Base-by-base conservation (phyloP, 2,797 vertebrate species). In the Siniperca undulata region DNA sequence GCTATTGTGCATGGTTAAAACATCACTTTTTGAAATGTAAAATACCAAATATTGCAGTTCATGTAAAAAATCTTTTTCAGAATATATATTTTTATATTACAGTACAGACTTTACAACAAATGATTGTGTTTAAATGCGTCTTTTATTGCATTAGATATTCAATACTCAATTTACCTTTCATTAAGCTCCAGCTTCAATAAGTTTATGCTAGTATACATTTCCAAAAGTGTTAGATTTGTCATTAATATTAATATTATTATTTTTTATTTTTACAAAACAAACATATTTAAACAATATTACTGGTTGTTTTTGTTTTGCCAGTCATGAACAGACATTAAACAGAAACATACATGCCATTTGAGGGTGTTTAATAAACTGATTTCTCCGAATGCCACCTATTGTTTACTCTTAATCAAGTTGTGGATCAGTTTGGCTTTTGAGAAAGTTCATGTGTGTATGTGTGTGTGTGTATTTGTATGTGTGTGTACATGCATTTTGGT, bases 21-120 rank as follows among this genome's bases (percentile, higher is more conserved):
- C 89, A 92, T 91, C 85, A 92, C 70, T 70, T 89, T 89, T 91
- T 92, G 74, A 90, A 89, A 84, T 91, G 83, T 91, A 78, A 86
- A 91, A 83, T 88, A 91, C 90, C 90, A 94, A 92, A 93, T 92
- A 94, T 92, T 93, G 90, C 91, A 95, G 90, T 94, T 95, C 86
- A 87, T 94, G 84, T 94, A 87, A 93, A 93, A 89, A 81, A 86
- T 22, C 5, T 67, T 73, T 80, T 77, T 78, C 76, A 82, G 81
- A 87, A 92, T 93, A 94, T 94, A 90, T 92, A 88, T 94, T 93
- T 95, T 95, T 95, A 96, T 95, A 93, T 96, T 96, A 96, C 94
- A 96, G 88, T 96, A 96, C 94, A 96, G 94, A 96, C 95, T 96
- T 96, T 96, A 95, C 95, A 96, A 95, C 94, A 93, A 92, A 88